Base-by-base conservation (phyloP, 2,888 invertebrate species). In the Resseliella maxima region DNA sequence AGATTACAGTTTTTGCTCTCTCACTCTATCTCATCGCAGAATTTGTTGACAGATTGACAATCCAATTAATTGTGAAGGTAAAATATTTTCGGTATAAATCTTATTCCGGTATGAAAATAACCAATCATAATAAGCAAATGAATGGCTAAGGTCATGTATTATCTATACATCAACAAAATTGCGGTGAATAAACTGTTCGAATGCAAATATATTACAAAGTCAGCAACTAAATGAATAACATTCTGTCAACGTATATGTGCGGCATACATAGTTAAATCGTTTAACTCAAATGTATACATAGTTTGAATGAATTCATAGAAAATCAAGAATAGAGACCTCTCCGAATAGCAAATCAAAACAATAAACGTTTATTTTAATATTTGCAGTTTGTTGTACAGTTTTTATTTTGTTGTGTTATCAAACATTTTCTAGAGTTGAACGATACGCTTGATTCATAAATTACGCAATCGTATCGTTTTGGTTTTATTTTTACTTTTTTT, bases 111-210 rank as follows among this genome's bases (percentile, higher is more conserved):
- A 27, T 35, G 0, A 27, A n/a, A 38, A 27, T 21, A 36, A 83
- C 83, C 36, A 38, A 38, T 83, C 83, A 38, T 83, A 83, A 83
- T 83, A 83, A 83, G 38, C 12, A 38, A 83, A 24, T 12, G 38
- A 83, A 83, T 83, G 83, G 38, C 83, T 83, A 83, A 83, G 83
- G 83, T 83, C 83, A 83, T 83, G 83, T 83, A 83, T 83, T 83
- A n/a, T n/a, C 41, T 12, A 24, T n/a, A 83, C 83, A 38, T 24
- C 21, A 83, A 36, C 38, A 31, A 24, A 24, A 59, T n/a, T 24
- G 72, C 83, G 83, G 83, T 83, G 36, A 83, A 38, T 83, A 83
- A 83, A 83, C 83, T 83, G 8, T 8, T 0, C 3, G 38, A 83
- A 83, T 38, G 38, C n/a, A 83, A 83, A 83, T 83, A 72, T 35